phyloP scores from a whole-genome alignment of 2,888 invertebrate species.

The Lasioglossum vierecki region DNA sequence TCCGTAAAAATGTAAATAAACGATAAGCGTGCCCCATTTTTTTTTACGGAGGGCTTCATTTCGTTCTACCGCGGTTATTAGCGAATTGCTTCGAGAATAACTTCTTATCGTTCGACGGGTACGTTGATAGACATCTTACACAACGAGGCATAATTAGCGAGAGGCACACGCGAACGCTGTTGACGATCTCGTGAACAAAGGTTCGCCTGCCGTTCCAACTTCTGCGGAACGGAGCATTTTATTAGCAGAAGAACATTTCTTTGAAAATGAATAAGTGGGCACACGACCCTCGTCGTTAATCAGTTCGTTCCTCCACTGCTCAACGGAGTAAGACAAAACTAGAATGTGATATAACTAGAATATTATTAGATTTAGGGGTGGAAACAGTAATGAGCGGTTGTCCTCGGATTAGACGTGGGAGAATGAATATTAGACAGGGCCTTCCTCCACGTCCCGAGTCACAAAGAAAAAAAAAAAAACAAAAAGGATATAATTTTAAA shows the following conservation, averaged over 20 bases:
- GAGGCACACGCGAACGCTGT: constrained; percentile 35
- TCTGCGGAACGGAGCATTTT: background rate
- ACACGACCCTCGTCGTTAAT: too few species aligned
- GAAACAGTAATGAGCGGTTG: too few species aligned
- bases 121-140: constrained; percentile 44
- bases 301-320: too few species aligned
- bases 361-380: too few species aligned
- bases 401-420: too few species aligned
- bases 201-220: constrained; percentile 22
- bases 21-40: constrained; percentile 1
- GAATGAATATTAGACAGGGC: too few species aligned
- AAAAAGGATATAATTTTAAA: too few species aligned
- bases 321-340: too few species aligned
- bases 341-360: too few species aligned
- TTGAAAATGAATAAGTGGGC: background rate
- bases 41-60: constrained; percentile 5
- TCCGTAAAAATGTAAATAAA: constrained; percentile 31
- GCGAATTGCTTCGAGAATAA: constrained; percentile 8
- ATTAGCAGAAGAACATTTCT: background rate
- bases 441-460: too few species aligned
- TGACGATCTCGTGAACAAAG: constrained; percentile 20
- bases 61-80: constrained; percentile 3
- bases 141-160: constrained; percentile 28
- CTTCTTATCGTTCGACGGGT: constrained; percentile 12
- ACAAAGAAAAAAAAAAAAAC: too few species aligned